Base-by-base conservation (phyloP, 2,113 vertebrate species). In the Lagenorhynchus albirostris region DNA sequence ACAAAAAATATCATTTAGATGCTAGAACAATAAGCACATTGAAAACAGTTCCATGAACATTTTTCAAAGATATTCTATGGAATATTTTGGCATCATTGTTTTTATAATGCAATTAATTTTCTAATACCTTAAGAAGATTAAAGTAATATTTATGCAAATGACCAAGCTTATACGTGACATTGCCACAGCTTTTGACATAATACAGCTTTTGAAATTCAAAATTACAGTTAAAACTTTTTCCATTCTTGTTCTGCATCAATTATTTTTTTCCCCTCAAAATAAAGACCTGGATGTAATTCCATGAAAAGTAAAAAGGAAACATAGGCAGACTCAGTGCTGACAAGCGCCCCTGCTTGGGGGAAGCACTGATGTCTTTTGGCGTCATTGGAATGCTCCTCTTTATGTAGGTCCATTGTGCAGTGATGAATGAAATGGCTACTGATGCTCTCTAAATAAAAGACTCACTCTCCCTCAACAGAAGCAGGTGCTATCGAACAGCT, bases 401-500 rank as follows among this genome's bases (percentile, higher is more conserved):
- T 98, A 97, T 99, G 97, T 73, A 97, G 71, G 92, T 91, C 97
- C 98, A 98, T 99, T 99, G 98, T 99, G 41, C 29, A 91, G 81
- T 95, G 98, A 98, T 98, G 98, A 99, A 99, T 98, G 97, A 98
- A 99, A 98, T 76, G 82, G 98, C 98, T 96, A 98, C 98, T 68
- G 82, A 99, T 97, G 92, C 94, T 95, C 97, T 96, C 82, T 94
- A 98, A 98, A 98, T 97, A 97, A 98, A 86, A 96, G 95, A 79
- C 65, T 80, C 44, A 38, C 67, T 95, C 74, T 67, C 44, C 82
- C 96, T 93, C 97, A 98, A 97, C 96, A 98, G 98, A 96, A 99
- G 99, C 99, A 99, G 99, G 99, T 99, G 99, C 98, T 98, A 71
- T 82, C 3, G 3, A 98, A 98, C 86, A 87, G 95, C 95, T 97